Conservation (phyloP, 2,113 vertebrate species). For the Microtus pennsylvanicus region DNA sequence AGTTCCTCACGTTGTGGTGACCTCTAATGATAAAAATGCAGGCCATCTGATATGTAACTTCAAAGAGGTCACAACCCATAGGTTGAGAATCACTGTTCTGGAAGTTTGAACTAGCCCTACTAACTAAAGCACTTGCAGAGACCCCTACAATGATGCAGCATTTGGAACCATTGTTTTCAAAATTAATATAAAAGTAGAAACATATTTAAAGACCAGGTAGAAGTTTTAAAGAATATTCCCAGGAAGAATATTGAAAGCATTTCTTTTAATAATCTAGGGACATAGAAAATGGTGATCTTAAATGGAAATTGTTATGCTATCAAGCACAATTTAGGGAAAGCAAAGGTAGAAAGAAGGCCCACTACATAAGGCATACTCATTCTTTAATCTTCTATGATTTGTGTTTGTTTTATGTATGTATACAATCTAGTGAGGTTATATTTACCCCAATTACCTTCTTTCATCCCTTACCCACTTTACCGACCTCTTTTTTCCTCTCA, state of each 20-base stretch:
- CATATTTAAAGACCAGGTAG: background rate
- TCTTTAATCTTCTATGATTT: background rate
- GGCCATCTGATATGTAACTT: background rate
- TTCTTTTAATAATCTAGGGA: constrained; percentile 31
- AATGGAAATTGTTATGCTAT: background rate
- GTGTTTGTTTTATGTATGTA: background rate
- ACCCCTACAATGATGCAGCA: background rate
- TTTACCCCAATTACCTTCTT: background rate
- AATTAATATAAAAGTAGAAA: background rate
- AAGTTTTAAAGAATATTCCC: constrained; percentile 18
- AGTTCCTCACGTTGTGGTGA: background rate
- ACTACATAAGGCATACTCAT: background rate
- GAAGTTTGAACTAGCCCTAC: background rate
- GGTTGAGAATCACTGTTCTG: background rate
- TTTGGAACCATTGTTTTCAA: background rate
- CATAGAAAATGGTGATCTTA: background rate
- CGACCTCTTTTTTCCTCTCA: background rate
- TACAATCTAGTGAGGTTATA: background rate
- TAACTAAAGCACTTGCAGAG: background rate
- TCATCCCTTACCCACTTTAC: background rate
- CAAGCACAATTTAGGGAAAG: constrained; percentile 6
- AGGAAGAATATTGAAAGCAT: background rate
- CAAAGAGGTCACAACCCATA: background rate
- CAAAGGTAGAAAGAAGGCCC: background rate
- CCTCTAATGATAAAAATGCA: background rate